Base-by-base conservation (phyloP, 2,888 invertebrate genomes). In the Phengaris arion region DNA sequence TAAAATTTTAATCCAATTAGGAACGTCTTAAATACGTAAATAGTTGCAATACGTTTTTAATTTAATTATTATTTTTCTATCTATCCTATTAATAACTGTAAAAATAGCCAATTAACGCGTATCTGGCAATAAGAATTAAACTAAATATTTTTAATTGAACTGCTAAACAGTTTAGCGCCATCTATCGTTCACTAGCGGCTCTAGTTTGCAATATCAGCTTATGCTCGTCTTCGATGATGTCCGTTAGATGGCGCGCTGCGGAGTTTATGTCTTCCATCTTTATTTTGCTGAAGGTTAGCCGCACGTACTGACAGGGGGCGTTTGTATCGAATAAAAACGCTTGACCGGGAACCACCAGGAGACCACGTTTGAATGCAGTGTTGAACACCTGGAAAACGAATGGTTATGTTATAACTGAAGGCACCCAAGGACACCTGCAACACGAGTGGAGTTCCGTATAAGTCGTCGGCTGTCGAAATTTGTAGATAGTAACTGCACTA, bases 271-370 rank as follows among this genome's bases (percentile, higher is more conserved):
- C 95, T 78, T 94, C 94, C 46, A 94, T 90, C 0, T 94, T 85
- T 13, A 96, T 95, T 82, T 95, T 94, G 74, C 97, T 96, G 85
- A 95, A 97, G 0, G 97, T 95, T 57, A 96, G 94, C 74, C 97
- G 90, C 74, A 97, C 87, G 84, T 95, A 96, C 70, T 95, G 95
- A 80, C 95, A 96, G 12, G 96, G 95, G 77, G 94, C 90, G 59
- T 88, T 88, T 0, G 94, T 91, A 85, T 96, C 95, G 74, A 94
- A 94, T 86, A 94, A 94, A 85, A 97, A 97, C 0, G 96, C 96
- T 78, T 95, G 96, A 0, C 97, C 97, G 0, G 97, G 97, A 0
- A 96, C 94, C 79, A 97, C 88, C 83, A 96, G 94, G 2, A 97
- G 94, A 10, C 96, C 95, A 76, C 96, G 95, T 75, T 94, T 91